Evolutionary conservation across 1,140 invertebrate genomes (phyloP), one percentile per base, ranked within the genome.

Genomic region (Bombyx mandarina): DNA sequence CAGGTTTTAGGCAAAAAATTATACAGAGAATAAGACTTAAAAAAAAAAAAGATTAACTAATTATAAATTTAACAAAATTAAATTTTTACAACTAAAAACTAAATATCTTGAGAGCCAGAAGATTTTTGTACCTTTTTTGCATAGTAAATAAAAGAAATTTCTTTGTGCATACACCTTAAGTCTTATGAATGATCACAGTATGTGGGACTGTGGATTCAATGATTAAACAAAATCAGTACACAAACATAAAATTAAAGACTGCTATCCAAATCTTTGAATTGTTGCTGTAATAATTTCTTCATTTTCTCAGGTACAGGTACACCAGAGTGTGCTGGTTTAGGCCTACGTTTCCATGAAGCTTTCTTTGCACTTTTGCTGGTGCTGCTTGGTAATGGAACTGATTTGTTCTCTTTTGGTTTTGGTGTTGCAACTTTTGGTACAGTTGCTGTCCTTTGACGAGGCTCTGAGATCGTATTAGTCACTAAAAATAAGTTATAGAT

Each of bases 301-400:
- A 86, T 80, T 64, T 86, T 86, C 42, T 83, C 81, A 6, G 83
- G 83, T 0, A 82, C 74, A 7, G 83, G 81, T 0, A 86, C 83
- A 7, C 83, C 83, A 8, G 83, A 86, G 52, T 86, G 83, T 0
- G 83, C 83, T 22, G 79, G 75, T 49, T 77, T 78, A 0, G 77
- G 83, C 5, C 75, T 71, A 6, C 73, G 64, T 22, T 83, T 83
- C 73, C 76, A 79, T 8, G 62, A 61, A 0, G 71, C 57, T 51
- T 84, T 84, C 57, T 82, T 82, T 6, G 60, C 73, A 65, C 79
- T 82, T 45, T 82, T 81, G 1, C 66, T 65, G 1, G 71, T 73
- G 59, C 73, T 78, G n/a, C 60, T 60, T 7, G 79, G 70, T 1
- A 69, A 7, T 3, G 65, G 59, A 10, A 55, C 56, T 0, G 71